Evolutionary conservation across 2,888 invertebrate species (phyloP), one percentile per base, ranked within the genome.

Genomic region (Tiliacea citrago): DNA sequence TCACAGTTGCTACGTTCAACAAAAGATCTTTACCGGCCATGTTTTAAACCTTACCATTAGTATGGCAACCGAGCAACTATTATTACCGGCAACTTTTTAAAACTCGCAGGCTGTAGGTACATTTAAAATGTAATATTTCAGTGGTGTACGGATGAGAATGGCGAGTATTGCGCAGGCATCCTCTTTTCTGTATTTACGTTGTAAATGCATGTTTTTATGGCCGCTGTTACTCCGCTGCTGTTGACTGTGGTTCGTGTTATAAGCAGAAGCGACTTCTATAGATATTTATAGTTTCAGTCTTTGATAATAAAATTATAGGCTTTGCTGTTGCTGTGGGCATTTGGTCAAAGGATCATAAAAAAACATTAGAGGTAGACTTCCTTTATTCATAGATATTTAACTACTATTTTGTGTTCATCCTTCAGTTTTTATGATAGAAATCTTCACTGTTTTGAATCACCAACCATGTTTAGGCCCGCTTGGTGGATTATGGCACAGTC

Each of bases 131-230:
- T 84, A 85, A 85, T 87, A 95, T 93, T 92, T 94, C 92, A 93
- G 87, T 85, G 73, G 73, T 77, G 86, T 84, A 88, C 86, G 89
- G 86, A 90, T 91, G 91, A 91, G 93, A 94, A 93, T 92, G 91
- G 92, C 88, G 88, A 88, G 89, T 75, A 79, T 82, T 88, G 89
- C 86, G 86, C 89, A 85, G 86, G 88, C 90, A 90, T 90, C 87
- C 89, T 91, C 92, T 91, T 93, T 94, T 94, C 93, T 93, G 93
- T 95, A 95, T 95, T 95, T 95, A 94, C 94, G 93, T 94, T 94
- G 95, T 95, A 94, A 95, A 94, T 93, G 94, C 87, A 90, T 82
- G 90, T 93, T 95, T 95, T 95, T 95, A 95, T 92, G 95, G 91
- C 91, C 91, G 88, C 89, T 88, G 90, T 90, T 88, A 91, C 90